Base-by-base conservation (phyloP, 2,797 vertebrate species). In the Argya squamiceps region DNA sequence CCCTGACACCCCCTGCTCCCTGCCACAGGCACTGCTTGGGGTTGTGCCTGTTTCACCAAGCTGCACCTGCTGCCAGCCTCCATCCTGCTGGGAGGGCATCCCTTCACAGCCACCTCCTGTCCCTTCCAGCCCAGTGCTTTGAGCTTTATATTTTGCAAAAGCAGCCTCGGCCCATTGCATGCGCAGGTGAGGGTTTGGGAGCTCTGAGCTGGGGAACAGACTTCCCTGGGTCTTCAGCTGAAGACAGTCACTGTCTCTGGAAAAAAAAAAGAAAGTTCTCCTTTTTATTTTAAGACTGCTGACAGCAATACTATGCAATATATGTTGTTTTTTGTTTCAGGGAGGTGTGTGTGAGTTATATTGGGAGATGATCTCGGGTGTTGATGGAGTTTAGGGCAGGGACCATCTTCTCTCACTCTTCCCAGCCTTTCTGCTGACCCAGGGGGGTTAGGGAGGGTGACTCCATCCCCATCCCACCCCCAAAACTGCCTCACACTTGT, bases 251-350 rank as follows among this genome's bases (percentile, higher is more conserved):
- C 70, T 88, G 82, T 88, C 84, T 89, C 75, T 2, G 7, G 53
- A 50, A 78, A n/a, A 39, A 49, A 71, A 64, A 55, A 34, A 88
- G 24, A 52, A 47, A 62, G 49, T 95, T 92, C 62, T 89, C 75
- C 75, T 89, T 88, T 83, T 84, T 76, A n/a, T 94, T 94, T 87
- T 74, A 81, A 73, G 71, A 91, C 92, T 94, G 92, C 92, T 96
- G 95, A 91, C 90, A 92, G 95, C 94, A 96, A 95, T 96, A 97
- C 97, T 97, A 97, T 97, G 96, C 96, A 97, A 96, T 96, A 92
- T 55, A 23, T 67, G 91, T 95, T 92, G 79, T 34, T 49, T 95
- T 96, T 89, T 89, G 92, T 92, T 95, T 88, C 92, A 92, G 93
- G 95, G 89, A 91, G 96, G 89, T 78, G 78, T 84, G 91, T 73